Evolutionary conservation across 2,888 invertebrate species (phyloP).

Genomic region (Aphrophora alni): DNA sequence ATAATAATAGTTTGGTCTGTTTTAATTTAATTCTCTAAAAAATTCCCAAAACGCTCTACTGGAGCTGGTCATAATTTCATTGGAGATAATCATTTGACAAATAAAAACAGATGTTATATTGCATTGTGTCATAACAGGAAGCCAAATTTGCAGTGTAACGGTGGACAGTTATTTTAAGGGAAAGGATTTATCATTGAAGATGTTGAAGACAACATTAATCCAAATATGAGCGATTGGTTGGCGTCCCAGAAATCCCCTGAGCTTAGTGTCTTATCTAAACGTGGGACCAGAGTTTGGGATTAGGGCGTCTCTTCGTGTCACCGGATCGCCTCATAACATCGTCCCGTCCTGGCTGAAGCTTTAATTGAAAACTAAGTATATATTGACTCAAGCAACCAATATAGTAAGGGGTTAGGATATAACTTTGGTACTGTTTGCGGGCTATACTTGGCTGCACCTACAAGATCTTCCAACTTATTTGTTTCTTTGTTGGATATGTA

Average conservation of each 20-base stretch:
- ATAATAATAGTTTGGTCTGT: too few relatives aligned
- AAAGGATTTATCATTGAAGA: slow-evolving; percentile 9
- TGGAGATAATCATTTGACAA: too few relatives aligned
- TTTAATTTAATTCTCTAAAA: too few relatives aligned
- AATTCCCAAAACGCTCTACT: too few relatives aligned
- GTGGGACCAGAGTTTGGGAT: slow-evolving; percentile 6
- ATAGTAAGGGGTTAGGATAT: not conserved
- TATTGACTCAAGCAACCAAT: slow-evolving; percentile 2
- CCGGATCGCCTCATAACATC: not conserved
- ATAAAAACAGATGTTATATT: not conserved
- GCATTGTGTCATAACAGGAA: not conserved
- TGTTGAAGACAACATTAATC: slow-evolving; percentile 9
- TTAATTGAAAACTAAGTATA: slow-evolving; percentile 9
- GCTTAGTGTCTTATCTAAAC: slow-evolving; percentile 6
- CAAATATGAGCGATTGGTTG: slow-evolving; percentile 6
- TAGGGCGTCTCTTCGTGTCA: not conserved
- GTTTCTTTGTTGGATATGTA: not conserved
- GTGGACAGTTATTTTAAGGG: not conserved
- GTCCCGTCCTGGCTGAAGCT: not conserved
- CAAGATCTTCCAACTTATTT: not conserved
- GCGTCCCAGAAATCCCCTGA: not conserved
- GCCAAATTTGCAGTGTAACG: not conserved
- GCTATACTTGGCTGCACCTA: not conserved
- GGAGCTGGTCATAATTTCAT: too few relatives aligned
- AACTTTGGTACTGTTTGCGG: not conserved